Evolutionary conservation across 1,140 invertebrate species (phyloP).

Genomic region (Megalopta genalis): DNA sequence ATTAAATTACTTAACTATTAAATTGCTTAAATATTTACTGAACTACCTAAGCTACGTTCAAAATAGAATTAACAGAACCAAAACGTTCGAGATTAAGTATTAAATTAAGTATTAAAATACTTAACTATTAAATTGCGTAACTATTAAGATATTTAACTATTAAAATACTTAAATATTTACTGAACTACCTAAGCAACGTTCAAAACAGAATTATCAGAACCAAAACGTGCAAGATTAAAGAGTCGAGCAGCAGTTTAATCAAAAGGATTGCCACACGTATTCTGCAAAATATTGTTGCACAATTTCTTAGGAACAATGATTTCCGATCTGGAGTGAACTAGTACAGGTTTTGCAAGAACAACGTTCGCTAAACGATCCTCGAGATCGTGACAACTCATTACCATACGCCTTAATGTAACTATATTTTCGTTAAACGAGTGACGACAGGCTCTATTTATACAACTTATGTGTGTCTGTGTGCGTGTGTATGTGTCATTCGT

Average conservation of each 20-base stretch:
- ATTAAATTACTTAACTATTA: too few relatives aligned
- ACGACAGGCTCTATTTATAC: constrained; percentile 73
- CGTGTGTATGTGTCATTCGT: constrained; percentile 51
- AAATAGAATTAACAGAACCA: too few relatives aligned
- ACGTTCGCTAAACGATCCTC: neutral
- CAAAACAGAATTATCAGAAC: neutral
- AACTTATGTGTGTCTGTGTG: too few relatives aligned
- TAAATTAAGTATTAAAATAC: too few relatives aligned
- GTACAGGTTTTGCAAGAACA: constrained; percentile 15
- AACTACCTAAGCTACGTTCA: too few relatives aligned
- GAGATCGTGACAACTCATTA: constrained; percentile 38
- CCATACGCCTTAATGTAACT: constrained; percentile 26
- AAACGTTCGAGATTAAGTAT: too few relatives aligned
- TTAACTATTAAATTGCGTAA: too few relatives aligned
- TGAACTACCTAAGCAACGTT: too few relatives aligned
- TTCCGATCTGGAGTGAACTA: neutral
- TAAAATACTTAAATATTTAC: too few relatives aligned
- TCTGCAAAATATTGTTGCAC: too few relatives aligned
- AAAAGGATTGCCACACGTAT: neutral
- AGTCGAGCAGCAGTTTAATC: neutral
- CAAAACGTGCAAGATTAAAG: neutral
- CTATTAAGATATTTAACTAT: too few relatives aligned
- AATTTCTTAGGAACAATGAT: neutral
- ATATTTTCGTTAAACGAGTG: constrained; percentile 51
- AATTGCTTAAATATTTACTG: too few relatives aligned